phyloP scores from a whole-genome alignment of 1,140 invertebrate species.

The Atta colombica region DNA sequence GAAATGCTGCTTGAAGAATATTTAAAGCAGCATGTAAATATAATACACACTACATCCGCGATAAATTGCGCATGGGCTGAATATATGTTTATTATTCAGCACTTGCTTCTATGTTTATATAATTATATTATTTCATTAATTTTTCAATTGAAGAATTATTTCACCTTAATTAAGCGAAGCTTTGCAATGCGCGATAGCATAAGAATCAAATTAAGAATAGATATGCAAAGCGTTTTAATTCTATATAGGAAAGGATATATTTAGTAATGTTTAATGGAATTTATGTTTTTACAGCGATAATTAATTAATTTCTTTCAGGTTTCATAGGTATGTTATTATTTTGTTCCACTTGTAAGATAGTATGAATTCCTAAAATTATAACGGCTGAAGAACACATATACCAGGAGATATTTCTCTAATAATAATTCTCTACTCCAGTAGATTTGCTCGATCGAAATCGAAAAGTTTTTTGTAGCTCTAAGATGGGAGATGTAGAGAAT shows the following conservation, averaged over 20 bases:
- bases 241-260: conserved; percentile 56
- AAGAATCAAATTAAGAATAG: conserved; percentile 69
- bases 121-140: conserved; percentile 61
- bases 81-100: conserved; percentile 62
- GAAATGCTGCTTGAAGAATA: conserved; percentile 52
- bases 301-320: conserved; percentile 82
- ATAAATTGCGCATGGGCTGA: conserved; percentile 56
- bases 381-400: conserved; percentile 78
- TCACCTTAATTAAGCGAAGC: conserved; percentile 56
- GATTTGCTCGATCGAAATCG: conserved; percentile 76
- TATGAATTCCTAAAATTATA: conserved; percentile 77
- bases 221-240: conserved; percentile 58
- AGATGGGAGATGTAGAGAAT: conserved; percentile 80
- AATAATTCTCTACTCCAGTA: conserved; percentile 78
- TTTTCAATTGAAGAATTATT: conserved; percentile 60
- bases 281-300: conserved; percentile 84
- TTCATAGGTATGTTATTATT: conserved; percentile 87
- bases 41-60: conserved; percentile 58
- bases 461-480: conserved; percentile 75
- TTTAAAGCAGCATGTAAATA: conserved; percentile 57
- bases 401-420: conserved; percentile 78
- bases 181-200: conserved; percentile 68
- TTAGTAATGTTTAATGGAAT: conserved; percentile 72
- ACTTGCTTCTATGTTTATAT: conserved; percentile 46
- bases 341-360: conserved; percentile 84